Base-by-base conservation (phyloP, 1,140 invertebrate genomes). In the Drosophila kohkoa region DNA sequence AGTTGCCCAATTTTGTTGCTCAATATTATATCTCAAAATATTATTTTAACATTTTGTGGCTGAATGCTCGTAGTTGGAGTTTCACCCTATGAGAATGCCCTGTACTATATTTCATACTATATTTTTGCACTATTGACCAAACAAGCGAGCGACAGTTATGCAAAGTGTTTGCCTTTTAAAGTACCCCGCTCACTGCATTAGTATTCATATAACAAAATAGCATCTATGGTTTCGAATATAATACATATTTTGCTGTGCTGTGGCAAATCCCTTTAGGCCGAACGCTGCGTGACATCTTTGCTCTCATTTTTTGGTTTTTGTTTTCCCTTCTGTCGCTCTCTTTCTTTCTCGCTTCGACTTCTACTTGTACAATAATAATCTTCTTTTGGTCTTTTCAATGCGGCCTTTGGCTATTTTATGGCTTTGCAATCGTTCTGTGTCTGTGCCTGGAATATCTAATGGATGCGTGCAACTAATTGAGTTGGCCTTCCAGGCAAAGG, bases 151-250 rank as follows among this genome's bases (percentile, higher is more conserved):
- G 5, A 32, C 32, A 32, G 35, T 58, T 76, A 67, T 75, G 52
- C 48, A 75, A 63, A 66, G 49, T 66, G 30, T 58, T 57, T 43
- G 35, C 5, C 38, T 55, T 77, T 65, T 72, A 70, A 76, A 71
- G 48, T 72, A 30, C 49, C 45, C 58, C 66, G 10, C 16, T 13
- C 16, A 32, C 20, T 25, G 20, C 72, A 88, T 88, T 88, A 83
- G 83, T 88, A 89, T 88, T 89, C 83, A 88, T 83, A 82, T 83
- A 82, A 75, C 83, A 79, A 89, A 88, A 89, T 89, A 75, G 67
- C 85, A 88, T 77, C 82, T 80, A 87, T 10, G 35, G 10, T 8
- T 83, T 66, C 30, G 63, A 32, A 48, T 59, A 58, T 59, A 62
- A 59, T 67, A 58, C 45, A 87, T 87, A 87, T 88, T 77, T 73